Percentiles rank a stretch among this genome's conserved stretches.
These are phyloP conservation scores for Pseudochirops corinnae DNA, from an alignment of 2,797 vertebrate genomes.

Conservation along the genomic window DNA sequence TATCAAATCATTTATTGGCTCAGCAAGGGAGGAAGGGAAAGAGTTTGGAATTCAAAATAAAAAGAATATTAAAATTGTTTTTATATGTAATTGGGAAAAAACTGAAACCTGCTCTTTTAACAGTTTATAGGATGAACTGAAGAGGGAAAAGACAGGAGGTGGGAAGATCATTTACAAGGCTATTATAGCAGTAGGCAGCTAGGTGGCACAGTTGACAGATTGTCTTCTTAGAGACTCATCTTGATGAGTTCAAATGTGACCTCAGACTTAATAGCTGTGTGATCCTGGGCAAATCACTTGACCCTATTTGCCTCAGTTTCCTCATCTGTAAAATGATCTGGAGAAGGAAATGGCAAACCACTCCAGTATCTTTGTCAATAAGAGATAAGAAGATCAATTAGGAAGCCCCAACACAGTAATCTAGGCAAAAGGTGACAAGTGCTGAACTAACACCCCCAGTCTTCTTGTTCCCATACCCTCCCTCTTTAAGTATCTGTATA, in stretches of 20 bases:
- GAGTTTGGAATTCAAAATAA: neutral
- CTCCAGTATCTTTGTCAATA: too few species aligned
- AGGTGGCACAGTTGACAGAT: too few species aligned
- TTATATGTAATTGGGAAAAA: neutral
- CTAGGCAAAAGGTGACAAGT: neutral
- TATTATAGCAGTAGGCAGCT: neutral
- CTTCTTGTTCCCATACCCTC: neutral
- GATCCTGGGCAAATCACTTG: too few species aligned
- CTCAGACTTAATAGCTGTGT: neutral
- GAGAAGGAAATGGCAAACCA: too few species aligned
- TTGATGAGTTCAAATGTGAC: neutral
- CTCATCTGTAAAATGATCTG: too few species aligned
- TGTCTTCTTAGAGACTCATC: too few species aligned
- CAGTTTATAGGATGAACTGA: neutral
- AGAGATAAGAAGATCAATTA: neutral
- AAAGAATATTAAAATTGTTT: neutral
- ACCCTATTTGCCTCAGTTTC: too few species aligned
- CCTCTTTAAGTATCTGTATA: neutral
- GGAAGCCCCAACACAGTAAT: neutral
- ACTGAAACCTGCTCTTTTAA: neutral
- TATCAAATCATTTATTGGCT: neutral
- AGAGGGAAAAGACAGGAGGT: neutral
- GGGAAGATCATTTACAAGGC: neutral
- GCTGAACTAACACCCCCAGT: neutral
- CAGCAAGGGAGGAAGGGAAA: neutral